Conservation (phyloP, 2,797 vertebrate species). For the Etheostoma perlongum region DNA sequence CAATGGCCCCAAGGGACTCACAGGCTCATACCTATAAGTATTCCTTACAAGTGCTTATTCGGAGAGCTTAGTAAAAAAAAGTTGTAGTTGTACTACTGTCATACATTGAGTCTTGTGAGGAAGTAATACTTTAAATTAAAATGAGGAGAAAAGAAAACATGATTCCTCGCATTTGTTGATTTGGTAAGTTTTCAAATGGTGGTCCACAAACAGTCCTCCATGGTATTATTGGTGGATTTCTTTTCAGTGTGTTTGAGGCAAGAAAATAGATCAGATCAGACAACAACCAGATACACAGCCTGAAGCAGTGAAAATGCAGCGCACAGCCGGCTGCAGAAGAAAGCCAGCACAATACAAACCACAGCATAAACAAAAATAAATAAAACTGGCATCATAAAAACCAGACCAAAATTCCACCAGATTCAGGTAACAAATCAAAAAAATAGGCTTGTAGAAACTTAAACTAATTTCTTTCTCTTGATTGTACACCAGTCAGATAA, state of each 20-base stretch:
- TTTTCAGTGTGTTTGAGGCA: conserved; percentile 12
- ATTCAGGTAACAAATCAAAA: neutral
- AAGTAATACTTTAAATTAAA: neutral
- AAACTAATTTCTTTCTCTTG: neutral
- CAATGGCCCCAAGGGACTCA: neutral
- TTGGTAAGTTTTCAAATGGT: neutral
- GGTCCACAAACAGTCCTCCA: neutral
- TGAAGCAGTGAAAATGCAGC: conserved; percentile 28
- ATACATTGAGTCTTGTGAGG: neutral
- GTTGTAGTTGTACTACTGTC: neutral
- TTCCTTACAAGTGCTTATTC: neutral
- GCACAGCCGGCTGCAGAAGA: conserved; percentile 8
- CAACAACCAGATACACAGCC: conserved; percentile 8
- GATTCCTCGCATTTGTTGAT: neutral
- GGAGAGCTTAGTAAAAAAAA: neutral
- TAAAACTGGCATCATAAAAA: neutral
- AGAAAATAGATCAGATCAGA: conserved; percentile 33
- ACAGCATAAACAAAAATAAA: conserved; percentile 10
- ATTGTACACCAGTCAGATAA: neutral
- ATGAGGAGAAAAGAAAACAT: neutral
- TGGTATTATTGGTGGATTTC: conserved; percentile 8
- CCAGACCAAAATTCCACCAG: no score
- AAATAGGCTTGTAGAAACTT: neutral
- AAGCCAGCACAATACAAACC: conserved; percentile 7
- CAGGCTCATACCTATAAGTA: neutral